Evolutionary conservation across 2,797 vertebrate species (phyloP).

Genomic region (Muscicapa comitata): DNA sequence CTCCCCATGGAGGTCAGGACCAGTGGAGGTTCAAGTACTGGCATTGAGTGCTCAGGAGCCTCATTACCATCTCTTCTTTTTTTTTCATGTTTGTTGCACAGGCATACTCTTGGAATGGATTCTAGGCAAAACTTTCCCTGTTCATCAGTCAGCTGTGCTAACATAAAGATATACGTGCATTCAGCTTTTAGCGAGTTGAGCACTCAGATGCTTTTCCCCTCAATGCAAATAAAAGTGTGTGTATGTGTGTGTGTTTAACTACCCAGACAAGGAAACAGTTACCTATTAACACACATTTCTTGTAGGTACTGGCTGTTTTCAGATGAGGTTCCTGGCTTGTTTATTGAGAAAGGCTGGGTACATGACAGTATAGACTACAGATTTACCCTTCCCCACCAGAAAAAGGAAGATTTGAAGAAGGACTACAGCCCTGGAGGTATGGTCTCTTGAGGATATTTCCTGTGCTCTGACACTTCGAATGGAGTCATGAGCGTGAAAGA

Average conservation of each 20-base stretch:
- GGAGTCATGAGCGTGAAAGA: not conserved
- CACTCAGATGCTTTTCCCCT: not conserved
- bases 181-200: not conserved
- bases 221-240: not conserved
- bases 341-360: constrained; percentile 97
- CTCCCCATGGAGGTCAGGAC: not conserved
- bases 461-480: not conserved
- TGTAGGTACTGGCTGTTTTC: constrained; percentile 97
- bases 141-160: not conserved
- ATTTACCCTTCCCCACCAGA: constrained; percentile 80
- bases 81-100: not conserved
- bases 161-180: not conserved
- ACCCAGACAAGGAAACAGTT: not conserved
- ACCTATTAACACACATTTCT: not conserved
- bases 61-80: accelerated
- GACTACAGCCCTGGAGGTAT: constrained; percentile 49
- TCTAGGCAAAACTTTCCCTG: not conserved
- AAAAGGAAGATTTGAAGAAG: constrained; percentile 56
- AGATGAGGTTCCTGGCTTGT: constrained; percentile 92
- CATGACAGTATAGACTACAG: constrained; percentile 91
- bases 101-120: not conserved
- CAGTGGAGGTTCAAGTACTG: not conserved
- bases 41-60: not conserved
- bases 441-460: not conserved
- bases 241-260: not conserved